Conservation (phyloP, 2,888 invertebrate genomes). For the Callimorpha dominula region DNA sequence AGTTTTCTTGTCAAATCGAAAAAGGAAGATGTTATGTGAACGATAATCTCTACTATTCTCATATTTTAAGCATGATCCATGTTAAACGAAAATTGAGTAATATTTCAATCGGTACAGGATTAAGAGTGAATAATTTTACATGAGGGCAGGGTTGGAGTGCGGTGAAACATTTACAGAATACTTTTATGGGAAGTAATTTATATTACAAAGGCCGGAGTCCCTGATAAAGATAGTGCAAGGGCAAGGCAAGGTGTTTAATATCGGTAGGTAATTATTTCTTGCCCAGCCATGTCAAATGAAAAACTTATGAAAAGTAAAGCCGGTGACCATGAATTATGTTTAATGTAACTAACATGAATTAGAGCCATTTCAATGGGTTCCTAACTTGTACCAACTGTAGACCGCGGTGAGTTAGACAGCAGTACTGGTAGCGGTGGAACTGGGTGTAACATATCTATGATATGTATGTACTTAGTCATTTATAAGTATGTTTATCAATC, state of each 20-base stretch:
- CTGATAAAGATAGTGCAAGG: too few relatives aligned
- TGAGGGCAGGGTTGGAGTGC: background rate
- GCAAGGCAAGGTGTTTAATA: too few relatives aligned
- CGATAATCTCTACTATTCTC: background rate
- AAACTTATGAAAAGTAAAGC: too few relatives aligned
- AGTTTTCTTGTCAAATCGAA: conserved; percentile 29
- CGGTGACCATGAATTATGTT: too few relatives aligned
- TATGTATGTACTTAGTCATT: too few relatives aligned
- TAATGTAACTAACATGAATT: background rate
- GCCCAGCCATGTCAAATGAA: too few relatives aligned
- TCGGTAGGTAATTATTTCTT: too few relatives aligned
- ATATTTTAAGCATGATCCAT: background rate
- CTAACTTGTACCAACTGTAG: background rate
- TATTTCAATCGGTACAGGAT: background rate
- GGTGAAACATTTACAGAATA: background rate
- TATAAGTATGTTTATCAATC: too few relatives aligned
- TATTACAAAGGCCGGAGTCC: too few relatives aligned
- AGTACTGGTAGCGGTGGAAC: too few relatives aligned
- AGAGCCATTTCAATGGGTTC: background rate
- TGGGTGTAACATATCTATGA: too few relatives aligned
- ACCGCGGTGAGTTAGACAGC: background rate
- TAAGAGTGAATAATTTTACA: background rate
- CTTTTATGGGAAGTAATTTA: too few relatives aligned
- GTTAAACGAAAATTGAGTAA: background rate
- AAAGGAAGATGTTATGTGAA: conserved; percentile 32